Base-by-base conservation (phyloP, 2,797 vertebrate species). In the Pempheris klunzingeri region DNA sequence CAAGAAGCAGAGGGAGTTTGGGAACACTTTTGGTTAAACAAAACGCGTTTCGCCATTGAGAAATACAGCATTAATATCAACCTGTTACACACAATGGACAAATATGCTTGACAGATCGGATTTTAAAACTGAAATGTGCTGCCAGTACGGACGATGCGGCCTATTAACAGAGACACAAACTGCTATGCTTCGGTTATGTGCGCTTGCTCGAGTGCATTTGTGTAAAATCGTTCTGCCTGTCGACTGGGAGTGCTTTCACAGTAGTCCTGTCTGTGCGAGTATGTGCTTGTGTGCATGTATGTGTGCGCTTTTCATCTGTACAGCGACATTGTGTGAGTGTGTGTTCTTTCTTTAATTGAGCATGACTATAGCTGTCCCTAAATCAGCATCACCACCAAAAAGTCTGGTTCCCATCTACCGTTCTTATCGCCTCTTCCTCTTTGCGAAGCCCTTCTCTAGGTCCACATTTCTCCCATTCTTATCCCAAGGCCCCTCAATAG, bases 291-390 rank as follows among this genome's bases (percentile, higher is more conserved):
- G 49, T 54, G 55, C 43, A 32, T 61, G 46, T 63, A 41, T 72
- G 74, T 86, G 86, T 86, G 90, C 78, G 76, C 86, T 88, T 92
- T 86, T 82, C 28, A 82, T 83, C 69, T 78, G 60, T 90, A 77
- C 90, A 89, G 90, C 85, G 87, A 87, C 87, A 15, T 80, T 59
- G 73, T 70, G 68, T 63, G 50, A 76, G 52, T 74, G 36, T 61
- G 66, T 53, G 52, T 80, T 20, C 49, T 60, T 59, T 57, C 36
- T 72, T 57, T 41, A 52, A 54, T 24, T 15, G 22, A 72, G 54
- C 53, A 52, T 46, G 50, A 75, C 67, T 64, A 64, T 67, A 79
- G 50, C 15, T 59, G 11, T 54, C 38, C 69, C 17, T 54, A 46
- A 44, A 62, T 46, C 55, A 50, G 43, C 24, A 22, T 44, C 43